Evolutionary conservation across 1,140 invertebrate genomes (phyloP).

Genomic region (Pseudomyrmex sp.): DNA sequence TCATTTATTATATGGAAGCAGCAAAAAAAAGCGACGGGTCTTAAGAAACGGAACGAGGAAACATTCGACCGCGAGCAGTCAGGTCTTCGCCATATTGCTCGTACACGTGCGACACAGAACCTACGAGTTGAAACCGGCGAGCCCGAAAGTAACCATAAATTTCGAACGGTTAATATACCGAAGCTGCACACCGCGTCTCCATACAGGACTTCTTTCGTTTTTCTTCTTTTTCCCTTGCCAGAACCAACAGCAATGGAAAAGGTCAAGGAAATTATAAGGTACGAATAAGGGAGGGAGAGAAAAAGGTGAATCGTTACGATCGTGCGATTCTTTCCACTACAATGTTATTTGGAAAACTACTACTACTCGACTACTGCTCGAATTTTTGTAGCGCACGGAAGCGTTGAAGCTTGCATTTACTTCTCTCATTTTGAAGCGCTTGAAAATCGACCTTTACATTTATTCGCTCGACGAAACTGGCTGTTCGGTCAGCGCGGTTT

Average conservation of each 20-base stretch:
- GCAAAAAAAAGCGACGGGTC: background rate
- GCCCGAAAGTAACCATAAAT: constrained; percentile 56
- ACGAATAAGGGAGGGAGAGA: background rate
- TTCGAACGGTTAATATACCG: constrained; percentile 61
- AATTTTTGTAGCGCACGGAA: constrained; percentile 16
- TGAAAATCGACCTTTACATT: constrained; percentile 52
- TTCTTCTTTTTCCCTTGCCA: constrained; percentile 16
- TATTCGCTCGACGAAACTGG: constrained; percentile 45
- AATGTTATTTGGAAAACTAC: constrained; percentile 23
- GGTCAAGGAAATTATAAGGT: constrained; percentile 37
- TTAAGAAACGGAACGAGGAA: constrained; percentile 40
- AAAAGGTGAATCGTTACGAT: constrained; percentile 21
- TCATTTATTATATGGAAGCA: constrained; percentile 31
- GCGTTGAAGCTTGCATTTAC: constrained; percentile 37
- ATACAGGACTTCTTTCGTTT: constrained; percentile 28
- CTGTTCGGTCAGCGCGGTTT: constrained; percentile 66
- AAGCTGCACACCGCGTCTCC: constrained; percentile 16
- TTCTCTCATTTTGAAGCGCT: constrained; percentile 28
- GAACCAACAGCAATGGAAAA: constrained; percentile 16
- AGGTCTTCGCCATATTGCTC: constrained; percentile 36
- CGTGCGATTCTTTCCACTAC: background rate
- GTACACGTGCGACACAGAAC: constrained; percentile 43
- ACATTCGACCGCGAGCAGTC: constrained; percentile 44
- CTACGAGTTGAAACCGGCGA: background rate
- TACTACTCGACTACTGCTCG: background rate